Conservation (phyloP, 2,888 invertebrate genomes). For the Coelopa pilipes region DNA sequence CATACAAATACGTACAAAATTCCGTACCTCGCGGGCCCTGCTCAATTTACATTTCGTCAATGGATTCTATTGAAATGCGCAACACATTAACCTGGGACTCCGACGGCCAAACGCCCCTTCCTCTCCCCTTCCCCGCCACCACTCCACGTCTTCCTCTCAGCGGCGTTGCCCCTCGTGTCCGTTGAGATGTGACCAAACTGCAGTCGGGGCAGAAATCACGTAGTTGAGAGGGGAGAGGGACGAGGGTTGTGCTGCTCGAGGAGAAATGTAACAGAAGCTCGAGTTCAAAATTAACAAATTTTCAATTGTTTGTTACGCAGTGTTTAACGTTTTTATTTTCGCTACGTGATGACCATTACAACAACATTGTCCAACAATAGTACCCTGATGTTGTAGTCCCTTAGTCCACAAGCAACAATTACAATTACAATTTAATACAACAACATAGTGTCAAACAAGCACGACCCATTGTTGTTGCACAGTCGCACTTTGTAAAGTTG, state of each 20-base stretch:
- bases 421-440: constrained; percentile 14
- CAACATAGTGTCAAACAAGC: constrained; percentile 15
- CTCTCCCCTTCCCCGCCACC: too few relatives aligned
- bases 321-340: constrained; percentile 38
- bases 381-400: neutral
- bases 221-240: neutral
- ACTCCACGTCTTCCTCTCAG: too few relatives aligned
- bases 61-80: constrained; percentile 32
- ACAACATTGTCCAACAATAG: neutral
- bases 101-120: neutral
- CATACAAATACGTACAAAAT: too few relatives aligned
- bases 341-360: constrained; percentile 39
- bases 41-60: constrained; percentile 6
- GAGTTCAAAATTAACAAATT: constrained; percentile 23
- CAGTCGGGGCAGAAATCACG: constrained; percentile 12
- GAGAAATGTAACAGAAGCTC: constrained; percentile 12
- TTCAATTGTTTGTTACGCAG: constrained; percentile 38
- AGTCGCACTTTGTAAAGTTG: neutral
- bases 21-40: too few relatives aligned
- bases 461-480: constrained; percentile 1
- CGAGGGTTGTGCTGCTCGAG: neutral
- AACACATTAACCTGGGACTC: neutral
- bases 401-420: neutral
- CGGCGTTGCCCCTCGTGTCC: too few relatives aligned
- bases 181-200: neutral